phyloP scores from a whole-genome alignment of 1,140 invertebrate genomes.

The Hylaeus volcanicus region DNA sequence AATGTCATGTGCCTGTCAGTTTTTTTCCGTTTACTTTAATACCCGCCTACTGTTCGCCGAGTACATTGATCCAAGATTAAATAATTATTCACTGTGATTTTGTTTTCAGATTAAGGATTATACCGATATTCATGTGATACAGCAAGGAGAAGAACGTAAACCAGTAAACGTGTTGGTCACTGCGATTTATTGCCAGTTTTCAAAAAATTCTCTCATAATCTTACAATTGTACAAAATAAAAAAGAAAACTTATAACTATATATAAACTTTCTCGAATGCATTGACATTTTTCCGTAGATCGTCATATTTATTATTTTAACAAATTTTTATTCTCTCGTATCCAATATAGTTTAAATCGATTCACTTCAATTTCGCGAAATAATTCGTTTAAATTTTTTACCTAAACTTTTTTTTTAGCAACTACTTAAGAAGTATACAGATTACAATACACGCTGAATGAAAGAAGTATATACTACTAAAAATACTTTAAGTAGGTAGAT shows the following conservation, averaged over 20 bases:
- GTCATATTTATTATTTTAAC: background rate
- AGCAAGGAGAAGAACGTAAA: slow-evolving; percentile 15
- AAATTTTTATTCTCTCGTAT: background rate
- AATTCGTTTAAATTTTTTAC: background rate
- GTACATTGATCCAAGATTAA: background rate
- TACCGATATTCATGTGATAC: slow-evolving; percentile 8
- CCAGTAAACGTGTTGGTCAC: slow-evolving; percentile 21
- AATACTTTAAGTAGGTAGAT: slow-evolving; percentile 7
- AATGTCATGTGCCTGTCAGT: slow-evolving; percentile 69
- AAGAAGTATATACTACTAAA: slow-evolving; percentile 3
- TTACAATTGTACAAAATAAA: slow-evolving; percentile 48
- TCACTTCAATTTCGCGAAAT: background rate
- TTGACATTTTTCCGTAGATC: background rate
- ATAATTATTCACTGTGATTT: slow-evolving; percentile 8
- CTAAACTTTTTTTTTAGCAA: background rate
- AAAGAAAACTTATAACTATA: slow-evolving; percentile 30
- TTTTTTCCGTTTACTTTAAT: slow-evolving; percentile 1
- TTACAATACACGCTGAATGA: background rate
- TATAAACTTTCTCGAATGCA: background rate
- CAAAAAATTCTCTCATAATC: slow-evolving; percentile 24
- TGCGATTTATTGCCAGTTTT: slow-evolving; percentile 54
- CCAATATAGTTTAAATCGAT: background rate
- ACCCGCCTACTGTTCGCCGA: background rate
- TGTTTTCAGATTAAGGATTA: slow-evolving; percentile 34
- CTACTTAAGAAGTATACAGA: background rate